These are phyloP conservation scores for Metellina segmentata DNA, from an alignment of 2,888 invertebrate species.

Conservation along the genomic window DNA sequence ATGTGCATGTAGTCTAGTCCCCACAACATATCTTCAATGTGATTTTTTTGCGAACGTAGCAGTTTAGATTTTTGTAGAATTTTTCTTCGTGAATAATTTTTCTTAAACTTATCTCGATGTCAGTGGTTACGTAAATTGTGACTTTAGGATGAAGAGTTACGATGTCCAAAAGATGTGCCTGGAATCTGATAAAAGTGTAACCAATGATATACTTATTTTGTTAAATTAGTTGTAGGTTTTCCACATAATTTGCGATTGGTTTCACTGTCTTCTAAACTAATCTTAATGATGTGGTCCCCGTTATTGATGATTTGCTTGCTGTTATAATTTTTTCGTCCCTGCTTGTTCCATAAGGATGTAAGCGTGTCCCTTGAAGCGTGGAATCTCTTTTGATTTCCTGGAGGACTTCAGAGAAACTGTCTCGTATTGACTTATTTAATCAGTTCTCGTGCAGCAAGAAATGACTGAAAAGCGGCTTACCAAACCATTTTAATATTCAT, in stretches of 20 bases:
- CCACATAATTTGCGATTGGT: neutral
- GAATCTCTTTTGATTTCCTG: too few species aligned
- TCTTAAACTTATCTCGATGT: constrained; percentile 10
- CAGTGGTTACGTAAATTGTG: constrained; percentile 23
- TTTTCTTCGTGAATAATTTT: constrained; percentile 31
- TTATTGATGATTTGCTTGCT: constrained; percentile 14
- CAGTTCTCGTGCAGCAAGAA: too few species aligned
- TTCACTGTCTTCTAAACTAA: constrained; percentile 23
- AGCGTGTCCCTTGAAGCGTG: neutral
- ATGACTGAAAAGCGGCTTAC: too few species aligned
- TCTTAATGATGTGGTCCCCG: neutral
- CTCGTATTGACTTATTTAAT: too few species aligned
- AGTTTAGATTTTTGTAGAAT: neutral
- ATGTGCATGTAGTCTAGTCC: constrained; percentile 56
- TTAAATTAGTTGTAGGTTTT: constrained; percentile 7
- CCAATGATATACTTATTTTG: constrained; percentile 40
- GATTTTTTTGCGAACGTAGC: constrained; percentile 38
- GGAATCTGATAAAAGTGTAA: constrained; percentile 19
- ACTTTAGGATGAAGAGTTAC: constrained; percentile 12
- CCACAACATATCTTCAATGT: constrained; percentile 45
- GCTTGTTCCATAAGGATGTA: neutral
- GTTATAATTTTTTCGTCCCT: constrained; percentile 7
- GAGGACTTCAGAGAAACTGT: too few species aligned
- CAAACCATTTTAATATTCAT: too few species aligned
- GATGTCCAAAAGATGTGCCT: constrained; percentile 42